These are phyloP conservation scores for Menidia beryllina DNA, from an alignment of 2,113 vertebrate genomes.

Conservation along the genomic window DNA sequence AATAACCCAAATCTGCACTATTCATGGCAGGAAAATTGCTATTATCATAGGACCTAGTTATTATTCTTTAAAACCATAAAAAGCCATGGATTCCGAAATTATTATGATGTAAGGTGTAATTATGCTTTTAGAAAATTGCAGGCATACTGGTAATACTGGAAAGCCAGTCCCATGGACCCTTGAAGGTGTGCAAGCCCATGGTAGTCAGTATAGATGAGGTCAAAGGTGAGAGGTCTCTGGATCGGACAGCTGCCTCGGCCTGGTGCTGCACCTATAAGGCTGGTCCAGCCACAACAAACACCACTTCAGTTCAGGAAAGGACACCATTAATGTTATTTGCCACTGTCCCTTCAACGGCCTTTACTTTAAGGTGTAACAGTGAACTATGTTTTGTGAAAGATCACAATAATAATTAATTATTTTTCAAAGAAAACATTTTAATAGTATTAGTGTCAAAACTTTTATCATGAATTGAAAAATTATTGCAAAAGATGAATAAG, in stretches of 20 bases:
- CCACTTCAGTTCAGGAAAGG: constrained; percentile 1
- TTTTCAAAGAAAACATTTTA: too few species aligned
- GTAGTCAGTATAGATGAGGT: constrained; percentile 83
- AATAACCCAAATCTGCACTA: background rate
- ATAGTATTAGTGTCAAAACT: too few species aligned
- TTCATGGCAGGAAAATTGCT: background rate
- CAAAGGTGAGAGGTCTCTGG: constrained; percentile 74
- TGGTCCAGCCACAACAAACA: constrained; percentile 47
- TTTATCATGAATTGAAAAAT: too few species aligned
- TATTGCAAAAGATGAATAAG: too few species aligned
- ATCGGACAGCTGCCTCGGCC: constrained; percentile 80
- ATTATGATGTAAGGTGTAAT: background rate
- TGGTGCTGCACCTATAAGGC: constrained; percentile 78
- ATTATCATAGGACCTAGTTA: background rate
- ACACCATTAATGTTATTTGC: background rate
- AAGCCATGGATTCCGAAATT: background rate
- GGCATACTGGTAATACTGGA: constrained; percentile 75
- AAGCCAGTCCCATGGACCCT: constrained; percentile 78
- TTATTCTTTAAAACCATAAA: background rate
- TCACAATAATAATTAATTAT: too few species aligned
- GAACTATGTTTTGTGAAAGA: too few species aligned
- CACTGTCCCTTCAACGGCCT: background rate
- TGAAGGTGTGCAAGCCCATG: constrained; percentile 78
- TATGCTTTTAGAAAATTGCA: background rate
- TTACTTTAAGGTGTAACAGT: too few species aligned